These are phyloP conservation scores for Sebastiscus tertius DNA, from an alignment of 2,797 vertebrate genomes.

Conservation along the genomic window DNA sequence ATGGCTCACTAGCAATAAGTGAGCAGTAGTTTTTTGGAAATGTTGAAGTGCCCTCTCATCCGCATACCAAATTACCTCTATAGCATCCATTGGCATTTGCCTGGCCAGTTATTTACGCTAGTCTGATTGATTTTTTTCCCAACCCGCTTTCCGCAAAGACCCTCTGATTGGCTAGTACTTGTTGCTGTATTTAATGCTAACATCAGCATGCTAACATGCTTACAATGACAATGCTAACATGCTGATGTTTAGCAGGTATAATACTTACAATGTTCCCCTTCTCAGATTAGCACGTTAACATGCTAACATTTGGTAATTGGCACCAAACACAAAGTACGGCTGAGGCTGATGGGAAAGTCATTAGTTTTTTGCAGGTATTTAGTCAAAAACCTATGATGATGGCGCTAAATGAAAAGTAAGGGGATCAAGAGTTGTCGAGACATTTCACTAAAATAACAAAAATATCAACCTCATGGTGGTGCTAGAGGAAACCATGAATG, in stretches of 20 bases:
- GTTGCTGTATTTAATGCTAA: background rate
- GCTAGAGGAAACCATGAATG: background rate
- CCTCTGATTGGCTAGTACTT: no score
- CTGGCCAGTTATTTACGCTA: no score
- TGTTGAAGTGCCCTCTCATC: no score
- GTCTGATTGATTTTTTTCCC: no score
- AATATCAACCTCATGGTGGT: background rate
- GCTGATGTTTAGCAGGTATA: background rate
- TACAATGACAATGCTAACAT: background rate
- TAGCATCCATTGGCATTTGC: no score
- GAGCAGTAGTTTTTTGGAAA: no score
- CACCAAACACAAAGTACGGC: background rate
- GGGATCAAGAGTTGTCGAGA: background rate
- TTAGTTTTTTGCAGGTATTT: background rate
- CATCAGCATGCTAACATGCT: background rate
- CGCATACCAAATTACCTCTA: no score
- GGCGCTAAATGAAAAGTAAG: background rate
- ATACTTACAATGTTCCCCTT: background rate
- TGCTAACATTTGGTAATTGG: background rate
- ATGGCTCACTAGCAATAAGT: no score
- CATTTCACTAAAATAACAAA: background rate
- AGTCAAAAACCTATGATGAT: background rate
- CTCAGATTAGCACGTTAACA: background rate
- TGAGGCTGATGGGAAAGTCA: background rate
- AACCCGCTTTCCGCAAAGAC: no score